Evolutionary conservation across 1,140 invertebrate species (phyloP).

Genomic region (Platyscapa corneri): DNA sequence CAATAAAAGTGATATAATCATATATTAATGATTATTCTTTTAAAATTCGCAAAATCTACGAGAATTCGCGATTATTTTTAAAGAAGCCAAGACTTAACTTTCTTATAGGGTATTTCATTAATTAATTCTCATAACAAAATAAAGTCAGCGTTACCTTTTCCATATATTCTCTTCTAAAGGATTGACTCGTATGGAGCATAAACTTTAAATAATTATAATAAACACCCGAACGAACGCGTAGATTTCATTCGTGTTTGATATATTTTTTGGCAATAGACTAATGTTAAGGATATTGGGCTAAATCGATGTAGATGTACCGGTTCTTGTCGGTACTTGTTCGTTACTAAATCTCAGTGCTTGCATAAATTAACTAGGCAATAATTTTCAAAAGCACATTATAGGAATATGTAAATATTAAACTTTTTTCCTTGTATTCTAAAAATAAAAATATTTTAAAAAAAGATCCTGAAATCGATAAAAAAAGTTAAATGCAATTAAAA

Average conservation of each 20-base stretch:
- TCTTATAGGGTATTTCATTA: background rate
- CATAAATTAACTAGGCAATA: no score
- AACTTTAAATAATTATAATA: no score
- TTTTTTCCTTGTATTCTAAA: background rate
- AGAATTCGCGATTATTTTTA: background rate
- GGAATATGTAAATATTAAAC: background rate
- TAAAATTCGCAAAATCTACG: background rate
- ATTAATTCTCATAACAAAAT: background rate
- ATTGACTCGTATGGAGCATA: no score
- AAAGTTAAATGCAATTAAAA: background rate
- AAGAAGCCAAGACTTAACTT: background rate
- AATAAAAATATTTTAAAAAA: background rate
- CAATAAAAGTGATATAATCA: background rate
- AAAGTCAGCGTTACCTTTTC: background rate
- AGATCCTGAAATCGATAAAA: background rate
- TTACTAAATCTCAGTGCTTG: no score
- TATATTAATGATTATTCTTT: background rate
- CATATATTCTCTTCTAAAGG: no score
- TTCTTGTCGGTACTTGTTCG: no score
- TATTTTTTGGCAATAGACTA: no score
- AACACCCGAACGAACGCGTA: no score
- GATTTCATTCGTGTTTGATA: no score
- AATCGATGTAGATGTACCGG: no score
- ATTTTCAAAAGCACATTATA: no score
- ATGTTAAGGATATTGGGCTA: no score